Evolutionary conservation across 2,888 invertebrate species (phyloP).

Genomic region (Acleris sparsana): DNA sequence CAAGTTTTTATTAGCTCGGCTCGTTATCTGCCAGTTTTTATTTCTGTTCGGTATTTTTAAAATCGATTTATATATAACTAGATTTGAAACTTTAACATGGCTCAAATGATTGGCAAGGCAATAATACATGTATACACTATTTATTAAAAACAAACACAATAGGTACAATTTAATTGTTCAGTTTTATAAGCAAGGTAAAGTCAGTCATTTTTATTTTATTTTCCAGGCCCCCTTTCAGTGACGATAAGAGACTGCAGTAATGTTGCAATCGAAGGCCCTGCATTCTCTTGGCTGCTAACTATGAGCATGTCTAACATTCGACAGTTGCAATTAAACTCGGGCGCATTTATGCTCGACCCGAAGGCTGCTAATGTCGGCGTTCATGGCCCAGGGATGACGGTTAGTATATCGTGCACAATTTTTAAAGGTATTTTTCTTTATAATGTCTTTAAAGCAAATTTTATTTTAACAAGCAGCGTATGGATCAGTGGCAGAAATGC

Average conservation of each 20-base stretch:
- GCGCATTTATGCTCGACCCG: constrained; percentile 85
- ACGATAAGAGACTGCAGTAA: constrained; percentile 82
- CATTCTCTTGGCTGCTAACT: constrained; percentile 86
- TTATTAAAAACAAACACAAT: too few relatives aligned
- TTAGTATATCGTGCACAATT: constrained; percentile 51
- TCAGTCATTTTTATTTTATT: constrained; percentile 33
- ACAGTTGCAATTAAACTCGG: constrained; percentile 81
- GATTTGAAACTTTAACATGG: too few relatives aligned
- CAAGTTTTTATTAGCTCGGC: too few relatives aligned
- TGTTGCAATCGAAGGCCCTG: constrained; percentile 84
- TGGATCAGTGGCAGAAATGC: too few relatives aligned
- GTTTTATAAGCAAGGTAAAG: too few relatives aligned
- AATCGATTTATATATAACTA: too few relatives aligned
- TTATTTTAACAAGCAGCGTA: neutral
- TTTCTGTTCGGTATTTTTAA: too few relatives aligned
- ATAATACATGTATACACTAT: too few relatives aligned
- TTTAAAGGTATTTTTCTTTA: neutral
- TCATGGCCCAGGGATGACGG: constrained; percentile 85
- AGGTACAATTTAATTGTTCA: too few relatives aligned
- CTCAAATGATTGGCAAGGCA: too few relatives aligned
- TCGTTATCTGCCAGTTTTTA: too few relatives aligned
- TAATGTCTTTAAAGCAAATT: neutral
- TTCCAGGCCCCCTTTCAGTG: constrained; percentile 85
- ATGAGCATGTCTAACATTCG: constrained; percentile 84
- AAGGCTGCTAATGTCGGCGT: constrained; percentile 84